A percentile compares a stretch with the other conserved stretches of the same genome.
Evolutionary conservation across 2,113 vertebrate genomes (phyloP).

Genomic region (Hippolais icterina): DNA sequence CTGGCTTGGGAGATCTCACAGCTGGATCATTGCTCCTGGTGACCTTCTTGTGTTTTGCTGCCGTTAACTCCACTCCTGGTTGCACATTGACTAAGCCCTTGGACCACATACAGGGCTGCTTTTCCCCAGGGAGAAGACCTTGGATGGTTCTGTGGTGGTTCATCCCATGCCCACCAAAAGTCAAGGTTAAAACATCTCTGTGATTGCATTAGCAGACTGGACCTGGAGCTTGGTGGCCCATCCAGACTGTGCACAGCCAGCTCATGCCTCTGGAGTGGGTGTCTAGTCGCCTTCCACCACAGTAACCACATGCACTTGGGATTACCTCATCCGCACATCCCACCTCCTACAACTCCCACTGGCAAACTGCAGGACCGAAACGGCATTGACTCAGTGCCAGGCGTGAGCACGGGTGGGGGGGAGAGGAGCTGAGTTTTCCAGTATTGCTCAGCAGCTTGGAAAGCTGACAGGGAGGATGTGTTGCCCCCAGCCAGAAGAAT

Average conservation of each 20-base stretch:
- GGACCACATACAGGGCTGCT: not conserved
- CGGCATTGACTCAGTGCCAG: not conserved
- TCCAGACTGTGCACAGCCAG: not conserved
- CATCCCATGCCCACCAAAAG: not conserved
- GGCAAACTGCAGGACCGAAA: not conserved
- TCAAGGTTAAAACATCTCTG: not conserved
- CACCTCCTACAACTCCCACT: not conserved
- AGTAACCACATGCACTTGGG: not conserved
- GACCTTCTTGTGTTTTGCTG: not conserved
- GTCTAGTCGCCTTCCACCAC: not conserved
- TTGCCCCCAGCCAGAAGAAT: not conserved
- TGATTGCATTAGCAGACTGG: not conserved
- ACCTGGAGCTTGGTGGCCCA: not conserved
- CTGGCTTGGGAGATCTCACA: not conserved
- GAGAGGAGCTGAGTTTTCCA: constrained; percentile 2
- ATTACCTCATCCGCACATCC: not conserved
- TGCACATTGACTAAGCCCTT: accelerated
- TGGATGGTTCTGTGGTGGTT: not conserved
- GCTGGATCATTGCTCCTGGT: not conserved
- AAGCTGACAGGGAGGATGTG: not conserved
- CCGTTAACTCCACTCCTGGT: not conserved
- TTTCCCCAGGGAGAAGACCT: not conserved
- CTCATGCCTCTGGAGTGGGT: not conserved
- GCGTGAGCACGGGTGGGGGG: accelerated
- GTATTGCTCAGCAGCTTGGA: not conserved